Evolutionary conservation across 1,140 invertebrate species (phyloP), one percentile per base, ranked within the genome.

Genomic region (Drosophila fuyamai): DNA sequence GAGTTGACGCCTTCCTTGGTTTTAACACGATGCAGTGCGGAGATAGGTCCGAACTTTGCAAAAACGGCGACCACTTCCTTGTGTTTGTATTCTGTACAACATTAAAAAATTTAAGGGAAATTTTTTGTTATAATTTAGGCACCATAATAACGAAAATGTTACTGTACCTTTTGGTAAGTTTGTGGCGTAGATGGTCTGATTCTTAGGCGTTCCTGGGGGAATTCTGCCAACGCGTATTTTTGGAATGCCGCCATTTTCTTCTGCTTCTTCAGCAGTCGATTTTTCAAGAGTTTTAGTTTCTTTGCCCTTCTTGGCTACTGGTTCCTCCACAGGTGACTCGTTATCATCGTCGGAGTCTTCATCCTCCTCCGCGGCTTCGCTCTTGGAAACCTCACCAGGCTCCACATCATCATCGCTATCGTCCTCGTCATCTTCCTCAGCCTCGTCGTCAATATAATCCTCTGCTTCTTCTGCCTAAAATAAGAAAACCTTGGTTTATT

Each of bases 1-100:
- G 40, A 41, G 12, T 50, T 74, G 1, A 43, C 46, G 4, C 76
- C 83, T n/a, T 23, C n/a, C 13, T 65, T 75, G 0, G 27, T 27
- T 18, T 50, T 62, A 5, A 73, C 12, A 8, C 73, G 71, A 48
- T 76, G 48, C 4, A 91, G 6, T 0, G 66, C 13, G 5, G 47
- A 2, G 27, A 91, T 63, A 0, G 57, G 50, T 2, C 90, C 90
- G 35, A 79, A 91, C 60, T 91, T 90, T 16, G 76, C 32, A 27
- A 91, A 85, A 4, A 79, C 4, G 7, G 63, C 80, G 27, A 90
- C 44, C 9, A 90, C 0, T 1, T 91, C 85, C 0, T 59, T 29
- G 47, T 79, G 65, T 16, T 73, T 79, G 38, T 53, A 81, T 2
- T 57, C 90, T 91, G 51, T 0, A 8, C 2, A 16, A 9, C 41